Conservation (phyloP, 2,888 invertebrate genomes). For the Hirtodrosophila confusa region DNA sequence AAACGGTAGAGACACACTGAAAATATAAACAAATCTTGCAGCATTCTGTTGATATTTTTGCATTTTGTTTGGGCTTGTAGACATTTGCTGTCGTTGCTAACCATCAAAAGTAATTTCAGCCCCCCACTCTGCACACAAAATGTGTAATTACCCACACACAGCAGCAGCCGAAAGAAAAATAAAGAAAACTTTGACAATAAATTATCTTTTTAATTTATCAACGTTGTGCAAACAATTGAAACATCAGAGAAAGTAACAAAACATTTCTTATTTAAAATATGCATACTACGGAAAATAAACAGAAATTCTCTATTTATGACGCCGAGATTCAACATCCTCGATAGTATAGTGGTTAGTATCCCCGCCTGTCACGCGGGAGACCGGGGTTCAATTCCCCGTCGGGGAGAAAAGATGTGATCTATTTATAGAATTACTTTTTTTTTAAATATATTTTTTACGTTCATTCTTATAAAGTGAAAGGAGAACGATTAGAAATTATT, state of each 20-base stretch:
- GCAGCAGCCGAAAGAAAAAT: conserved; percentile 13
- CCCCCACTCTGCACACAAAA: conserved; percentile 15
- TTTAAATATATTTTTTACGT: background rate
- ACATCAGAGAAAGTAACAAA: conserved; percentile 21
- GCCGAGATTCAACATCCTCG: conserved; percentile 39
- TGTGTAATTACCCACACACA: conserved; percentile 44
- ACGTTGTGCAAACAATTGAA: conserved; percentile 30
- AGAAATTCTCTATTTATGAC: conserved; percentile 3
- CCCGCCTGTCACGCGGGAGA: conserved; percentile 64
- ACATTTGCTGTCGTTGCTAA: conserved; percentile 18
- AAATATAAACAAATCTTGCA: conserved; percentile 41
- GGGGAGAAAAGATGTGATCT: conserved; percentile 40
- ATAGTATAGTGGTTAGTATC: conserved; percentile 64
- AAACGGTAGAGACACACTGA: background rate
- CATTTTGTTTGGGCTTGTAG: conserved; percentile 21
- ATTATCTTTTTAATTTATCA: conserved; percentile 69
- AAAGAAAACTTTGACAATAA: conserved; percentile 54
- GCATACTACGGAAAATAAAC: background rate
- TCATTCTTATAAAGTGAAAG: too few relatives aligned
- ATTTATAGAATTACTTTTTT: too few relatives aligned
- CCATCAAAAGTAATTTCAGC: conserved; percentile 36
- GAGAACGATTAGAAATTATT: too few relatives aligned
- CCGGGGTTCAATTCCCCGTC: conserved; percentile 64
- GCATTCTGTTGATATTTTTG: conserved; percentile 28
- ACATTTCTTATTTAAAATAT: conserved; percentile 18